phyloP scores from a whole-genome alignment of 1,140 invertebrate species.

The Apis cerana region DNA sequence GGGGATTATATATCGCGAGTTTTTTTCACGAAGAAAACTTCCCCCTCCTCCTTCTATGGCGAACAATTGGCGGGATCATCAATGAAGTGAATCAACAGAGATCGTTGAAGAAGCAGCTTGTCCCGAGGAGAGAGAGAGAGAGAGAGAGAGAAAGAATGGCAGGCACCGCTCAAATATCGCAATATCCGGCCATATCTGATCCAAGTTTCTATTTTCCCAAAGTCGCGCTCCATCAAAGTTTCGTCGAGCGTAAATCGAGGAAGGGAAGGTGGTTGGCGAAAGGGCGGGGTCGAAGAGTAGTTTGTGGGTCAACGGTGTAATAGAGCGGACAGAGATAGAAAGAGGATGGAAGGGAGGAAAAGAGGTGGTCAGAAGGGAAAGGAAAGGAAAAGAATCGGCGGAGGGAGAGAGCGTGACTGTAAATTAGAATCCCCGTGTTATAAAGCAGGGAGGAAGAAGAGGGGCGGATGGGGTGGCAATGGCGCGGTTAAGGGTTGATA shows the following conservation, averaged over 20 bases:
- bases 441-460: constrained; percentile 27
- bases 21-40: neutral
- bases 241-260: constrained; percentile 36
- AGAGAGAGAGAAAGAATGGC: neutral
- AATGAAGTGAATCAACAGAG: constrained; percentile 7
- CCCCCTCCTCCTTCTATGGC: neutral
- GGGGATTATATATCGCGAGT: neutral
- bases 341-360: neutral
- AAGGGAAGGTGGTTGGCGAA: neutral
- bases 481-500: constrained; percentile 40
- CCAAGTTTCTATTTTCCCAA: constrained; percentile 64
- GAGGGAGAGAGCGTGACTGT: constrained; percentile 44
- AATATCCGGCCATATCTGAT: constrained; percentile 63
- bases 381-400: neutral
- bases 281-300: constrained; percentile 12
- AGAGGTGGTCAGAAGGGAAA: neutral
- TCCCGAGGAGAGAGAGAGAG: neutral
- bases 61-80: neutral
- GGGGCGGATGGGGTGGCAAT: constrained; percentile 1
- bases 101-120: neutral
- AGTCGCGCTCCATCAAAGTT: constrained; percentile 64
- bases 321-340: constrained; percentile 21
- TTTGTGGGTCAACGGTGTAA: constrained; percentile 38
- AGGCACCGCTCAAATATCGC: constrained; percentile 49
- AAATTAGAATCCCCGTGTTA: constrained; percentile 58